Evolutionary conservation across 1,140 invertebrate genomes (phyloP).

Genomic region (Brachionus calyciflorus): DNA sequence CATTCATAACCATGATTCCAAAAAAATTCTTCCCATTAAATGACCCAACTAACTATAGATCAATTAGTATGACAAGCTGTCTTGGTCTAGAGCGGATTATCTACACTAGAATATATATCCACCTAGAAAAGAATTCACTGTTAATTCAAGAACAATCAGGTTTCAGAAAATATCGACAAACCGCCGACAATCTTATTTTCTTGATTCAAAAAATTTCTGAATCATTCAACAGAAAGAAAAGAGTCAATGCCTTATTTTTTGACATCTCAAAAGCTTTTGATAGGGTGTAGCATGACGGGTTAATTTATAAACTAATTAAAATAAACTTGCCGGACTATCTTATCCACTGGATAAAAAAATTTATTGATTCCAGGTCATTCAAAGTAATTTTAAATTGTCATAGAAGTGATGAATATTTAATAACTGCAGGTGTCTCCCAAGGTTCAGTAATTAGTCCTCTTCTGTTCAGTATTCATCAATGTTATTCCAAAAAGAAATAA

Average conservation of each 20-base stretch:
- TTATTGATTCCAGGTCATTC: background rate
- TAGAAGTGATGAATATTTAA: background rate
- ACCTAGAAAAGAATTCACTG: background rate
- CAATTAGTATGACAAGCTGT: background rate
- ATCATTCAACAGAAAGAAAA: background rate
- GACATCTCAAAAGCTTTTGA: background rate
- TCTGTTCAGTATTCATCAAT: background rate
- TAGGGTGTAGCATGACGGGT: background rate
- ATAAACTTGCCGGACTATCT: background rate
- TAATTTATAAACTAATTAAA: background rate
- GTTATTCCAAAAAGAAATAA: background rate
- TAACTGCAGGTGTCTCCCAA: background rate
- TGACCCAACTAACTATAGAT: background rate
- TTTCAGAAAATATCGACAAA: background rate
- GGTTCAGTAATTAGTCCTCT: background rate
- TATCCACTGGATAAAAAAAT: background rate
- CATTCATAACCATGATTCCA: background rate
- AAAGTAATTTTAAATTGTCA: background rate
- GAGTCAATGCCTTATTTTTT: background rate
- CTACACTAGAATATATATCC: background rate
- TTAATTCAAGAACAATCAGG: background rate
- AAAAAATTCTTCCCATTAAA: background rate
- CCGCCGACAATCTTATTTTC: background rate
- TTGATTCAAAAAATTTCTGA: background rate
- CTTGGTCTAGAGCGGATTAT: background rate